A percentile compares a stretch with the other conserved stretches of the same genome.
Conservation (phyloP, 2,888 invertebrate species). For the Papilio demoleus region DNA sequence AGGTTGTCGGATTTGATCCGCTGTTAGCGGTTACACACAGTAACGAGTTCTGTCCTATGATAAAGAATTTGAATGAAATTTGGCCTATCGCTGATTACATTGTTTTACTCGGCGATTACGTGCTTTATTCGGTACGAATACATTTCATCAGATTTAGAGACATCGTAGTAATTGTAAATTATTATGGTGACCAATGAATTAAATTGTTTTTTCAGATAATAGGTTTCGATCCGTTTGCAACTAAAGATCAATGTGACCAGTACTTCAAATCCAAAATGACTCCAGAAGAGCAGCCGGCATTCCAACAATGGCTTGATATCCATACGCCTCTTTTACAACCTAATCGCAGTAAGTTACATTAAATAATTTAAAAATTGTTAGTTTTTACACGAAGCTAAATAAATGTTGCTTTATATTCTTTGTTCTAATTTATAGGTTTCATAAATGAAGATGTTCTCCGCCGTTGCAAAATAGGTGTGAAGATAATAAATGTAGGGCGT, state of each 20-base stretch:
- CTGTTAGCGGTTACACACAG: not conserved
- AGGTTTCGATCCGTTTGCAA: slow-evolving; percentile 8
- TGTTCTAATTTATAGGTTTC: not conserved
- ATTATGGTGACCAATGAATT: too few species aligned
- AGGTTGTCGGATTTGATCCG: slow-evolving; percentile 3
- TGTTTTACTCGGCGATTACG: slow-evolving; percentile 8
- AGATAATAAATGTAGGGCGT: slow-evolving; percentile 15
- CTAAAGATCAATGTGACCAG: not conserved
- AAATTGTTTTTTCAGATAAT: slow-evolving; percentile 13
- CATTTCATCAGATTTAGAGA: too few species aligned
- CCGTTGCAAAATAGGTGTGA: slow-evolving; percentile 6
- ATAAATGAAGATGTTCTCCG: not conserved
- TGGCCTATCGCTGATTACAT: slow-evolving; percentile 16
- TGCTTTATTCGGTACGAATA: not conserved
- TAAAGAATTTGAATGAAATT: not conserved
- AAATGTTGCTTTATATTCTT: too few species aligned
- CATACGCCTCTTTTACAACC: not conserved
- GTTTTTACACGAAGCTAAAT: too few species aligned
- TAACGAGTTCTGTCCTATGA: not conserved
- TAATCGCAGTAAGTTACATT: not conserved
- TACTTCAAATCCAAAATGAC: not conserved
- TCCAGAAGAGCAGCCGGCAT: not conserved
- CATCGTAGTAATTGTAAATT: too few species aligned
- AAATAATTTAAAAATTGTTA: too few species aligned
- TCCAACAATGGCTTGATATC: not conserved